phyloP scores from a whole-genome alignment of 2,797 vertebrate species.

The Momotus momota region DNA sequence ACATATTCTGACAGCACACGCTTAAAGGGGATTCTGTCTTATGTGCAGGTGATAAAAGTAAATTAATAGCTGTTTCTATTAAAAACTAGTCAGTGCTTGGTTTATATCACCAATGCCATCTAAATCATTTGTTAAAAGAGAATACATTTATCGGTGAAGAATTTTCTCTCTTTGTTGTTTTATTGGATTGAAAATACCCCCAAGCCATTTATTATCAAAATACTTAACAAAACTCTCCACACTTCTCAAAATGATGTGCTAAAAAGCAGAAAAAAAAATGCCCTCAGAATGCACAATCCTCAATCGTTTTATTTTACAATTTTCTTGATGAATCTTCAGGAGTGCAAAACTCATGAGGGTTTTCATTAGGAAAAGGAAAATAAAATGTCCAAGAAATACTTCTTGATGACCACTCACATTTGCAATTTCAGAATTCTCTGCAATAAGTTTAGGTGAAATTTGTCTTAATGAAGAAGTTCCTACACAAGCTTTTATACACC shows the following conservation, averaged over 20 bases:
- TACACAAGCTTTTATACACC: neutral
- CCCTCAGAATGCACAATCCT: neutral
- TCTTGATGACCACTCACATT: neutral
- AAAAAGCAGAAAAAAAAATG: neutral
- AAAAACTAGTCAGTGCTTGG: neutral
- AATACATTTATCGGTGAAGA: neutral
- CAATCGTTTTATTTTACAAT: neutral
- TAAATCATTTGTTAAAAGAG: neutral
- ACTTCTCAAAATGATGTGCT: neutral
- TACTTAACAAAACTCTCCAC: neutral
- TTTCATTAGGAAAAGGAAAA: neutral
- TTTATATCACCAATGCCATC: neutral
- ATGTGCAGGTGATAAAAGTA: neutral
- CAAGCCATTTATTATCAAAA: neutral
- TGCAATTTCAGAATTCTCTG: neutral
- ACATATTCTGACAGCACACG: neutral
- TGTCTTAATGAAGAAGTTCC: neutral
- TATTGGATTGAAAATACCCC: neutral
- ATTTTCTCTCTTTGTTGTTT: neutral
- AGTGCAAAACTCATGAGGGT: neutral
- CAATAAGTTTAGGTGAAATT: neutral
- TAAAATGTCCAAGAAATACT: neutral
- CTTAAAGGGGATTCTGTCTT: neutral
- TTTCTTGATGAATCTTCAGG: neutral
- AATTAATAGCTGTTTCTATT: neutral